Evolutionary conservation across 1,140 invertebrate species (phyloP).

Genomic region (Neoseiulus cucumeris): DNA sequence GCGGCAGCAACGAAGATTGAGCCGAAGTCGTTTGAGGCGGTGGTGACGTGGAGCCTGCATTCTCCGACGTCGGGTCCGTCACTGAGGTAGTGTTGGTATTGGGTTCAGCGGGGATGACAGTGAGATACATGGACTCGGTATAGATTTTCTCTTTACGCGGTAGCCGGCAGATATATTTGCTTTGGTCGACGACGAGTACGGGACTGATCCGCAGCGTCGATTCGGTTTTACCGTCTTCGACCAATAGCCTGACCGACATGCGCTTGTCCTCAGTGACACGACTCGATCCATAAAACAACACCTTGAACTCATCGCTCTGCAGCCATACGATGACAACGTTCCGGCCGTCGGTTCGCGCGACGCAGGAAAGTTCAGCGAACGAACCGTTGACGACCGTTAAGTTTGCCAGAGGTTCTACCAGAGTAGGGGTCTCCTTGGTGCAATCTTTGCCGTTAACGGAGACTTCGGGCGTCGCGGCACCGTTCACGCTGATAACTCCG

Average conservation of each 20-base stretch:
- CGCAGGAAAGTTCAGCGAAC: neutral
- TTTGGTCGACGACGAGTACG: neutral
- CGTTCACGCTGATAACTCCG: too few species aligned
- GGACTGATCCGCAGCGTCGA: neutral
- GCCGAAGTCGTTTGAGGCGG: too few species aligned
- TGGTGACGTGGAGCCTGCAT: too few species aligned
- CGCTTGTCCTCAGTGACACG: neutral
- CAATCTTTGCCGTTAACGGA: too few species aligned
- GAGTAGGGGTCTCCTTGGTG: too few species aligned
- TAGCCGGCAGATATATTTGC: neutral
- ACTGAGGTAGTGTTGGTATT: too few species aligned
- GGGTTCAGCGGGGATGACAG: too few species aligned
- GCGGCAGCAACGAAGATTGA: too few species aligned
- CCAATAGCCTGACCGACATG: neutral
- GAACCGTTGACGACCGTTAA: neutral
- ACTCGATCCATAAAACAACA: neutral
- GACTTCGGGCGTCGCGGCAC: too few species aligned
- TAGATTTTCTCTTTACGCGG: neutral
- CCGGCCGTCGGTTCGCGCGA: neutral
- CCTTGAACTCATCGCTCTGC: neutral
- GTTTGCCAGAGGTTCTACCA: neutral
- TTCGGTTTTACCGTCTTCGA: neutral
- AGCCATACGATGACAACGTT: neutral
- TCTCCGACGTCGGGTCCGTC: too few species aligned
- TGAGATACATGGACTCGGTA: neutral